Percentiles rank a stretch among this genome's conserved stretches.
These are phyloP conservation scores for Drosophila quasianomalipes DNA, from an alignment of 2,888 invertebrate genomes.

Conservation along the genomic window DNA sequence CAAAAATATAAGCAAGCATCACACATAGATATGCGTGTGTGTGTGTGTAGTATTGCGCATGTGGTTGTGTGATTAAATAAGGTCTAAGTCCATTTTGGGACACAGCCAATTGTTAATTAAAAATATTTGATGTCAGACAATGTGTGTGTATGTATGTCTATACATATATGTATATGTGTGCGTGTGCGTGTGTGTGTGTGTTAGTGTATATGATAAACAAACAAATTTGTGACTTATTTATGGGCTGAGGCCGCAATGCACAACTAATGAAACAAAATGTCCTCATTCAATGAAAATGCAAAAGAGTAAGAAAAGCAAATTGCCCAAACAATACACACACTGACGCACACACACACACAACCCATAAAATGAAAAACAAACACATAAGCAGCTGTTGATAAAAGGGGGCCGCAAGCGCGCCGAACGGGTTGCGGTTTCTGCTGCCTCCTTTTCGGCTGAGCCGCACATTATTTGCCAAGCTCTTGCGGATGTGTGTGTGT, in stretches of 20 bases:
- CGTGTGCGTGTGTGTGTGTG: slow-evolving; percentile 3
- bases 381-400: slow-evolving; percentile 58
- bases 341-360: slow-evolving; percentile 16
- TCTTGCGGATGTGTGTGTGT: slow-evolving; percentile 7
- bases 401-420: slow-evolving; percentile 13
- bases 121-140: slow-evolving; percentile 53
- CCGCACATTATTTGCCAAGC: slow-evolving; percentile 49
- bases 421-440: slow-evolving; percentile 37
- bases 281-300: slow-evolving; percentile 39
- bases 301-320: slow-evolving; percentile 38
- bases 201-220: slow-evolving; percentile 15
- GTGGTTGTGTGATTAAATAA: slow-evolving; percentile 42
- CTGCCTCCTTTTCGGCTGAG: slow-evolving; percentile 60
- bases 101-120: slow-evolving; percentile 70
- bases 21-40: slow-evolving; percentile 25
- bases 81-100: slow-evolving; percentile 38
- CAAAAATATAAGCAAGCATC: slow-evolving; percentile 64
- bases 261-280: slow-evolving; percentile 48
- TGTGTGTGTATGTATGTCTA: background rate
- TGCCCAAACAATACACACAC: slow-evolving; percentile 32
- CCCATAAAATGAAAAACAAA: slow-evolving; percentile 70
- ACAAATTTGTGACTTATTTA: slow-evolving; percentile 51
- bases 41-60: slow-evolving; percentile 1
- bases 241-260: slow-evolving; percentile 30
- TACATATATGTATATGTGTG: background rate